phyloP scores from a whole-genome alignment of 2,888 invertebrate species.

The Criorhina ranunculi region DNA sequence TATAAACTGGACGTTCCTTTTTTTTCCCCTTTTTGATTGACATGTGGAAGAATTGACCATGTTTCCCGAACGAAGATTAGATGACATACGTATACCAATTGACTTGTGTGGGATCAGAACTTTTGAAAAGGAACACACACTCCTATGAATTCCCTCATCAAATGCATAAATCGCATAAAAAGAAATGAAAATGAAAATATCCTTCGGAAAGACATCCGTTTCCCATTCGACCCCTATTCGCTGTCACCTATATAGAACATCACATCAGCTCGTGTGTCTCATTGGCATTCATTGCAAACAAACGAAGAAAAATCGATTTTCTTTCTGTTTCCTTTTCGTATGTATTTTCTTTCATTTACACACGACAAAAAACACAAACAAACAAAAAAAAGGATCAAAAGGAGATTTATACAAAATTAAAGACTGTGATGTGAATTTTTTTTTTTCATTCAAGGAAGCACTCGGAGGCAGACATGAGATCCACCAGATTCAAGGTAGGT shows the following conservation, averaged over 20 bases:
- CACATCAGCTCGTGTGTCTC: neutral
- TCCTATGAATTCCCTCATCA: neutral
- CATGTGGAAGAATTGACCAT: neutral
- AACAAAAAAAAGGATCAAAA: conserved; percentile 38
- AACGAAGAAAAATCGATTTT: conserved; percentile 65
- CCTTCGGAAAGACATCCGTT: conserved; percentile 31
- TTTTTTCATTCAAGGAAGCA: conserved; percentile 58
- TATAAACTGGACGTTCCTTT: conserved; percentile 1
- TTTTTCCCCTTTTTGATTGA: conserved; percentile 48
- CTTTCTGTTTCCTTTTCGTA: conserved; percentile 28
- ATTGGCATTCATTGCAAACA: conserved; percentile 32
- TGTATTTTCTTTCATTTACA: conserved; percentile 48
- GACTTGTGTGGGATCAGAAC: no score
- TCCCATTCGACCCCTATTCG: neutral
- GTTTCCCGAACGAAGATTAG: no score
- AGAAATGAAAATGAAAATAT: conserved; percentile 22
- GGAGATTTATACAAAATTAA: conserved; percentile 60
- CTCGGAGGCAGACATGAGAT: conserved; percentile 41
- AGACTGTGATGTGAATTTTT: conserved; percentile 53
- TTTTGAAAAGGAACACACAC: neutral
- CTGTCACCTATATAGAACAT: neutral
- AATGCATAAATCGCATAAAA: conserved; percentile 43
- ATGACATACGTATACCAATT: neutral
- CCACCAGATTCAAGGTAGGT: conserved; percentile 62
- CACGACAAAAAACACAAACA: neutral